A percentile compares a stretch with the other conserved stretches of the same genome.
Conservation (phyloP, 2,888 invertebrate species). For the Caenorhabditis auriculariae region DNA sequence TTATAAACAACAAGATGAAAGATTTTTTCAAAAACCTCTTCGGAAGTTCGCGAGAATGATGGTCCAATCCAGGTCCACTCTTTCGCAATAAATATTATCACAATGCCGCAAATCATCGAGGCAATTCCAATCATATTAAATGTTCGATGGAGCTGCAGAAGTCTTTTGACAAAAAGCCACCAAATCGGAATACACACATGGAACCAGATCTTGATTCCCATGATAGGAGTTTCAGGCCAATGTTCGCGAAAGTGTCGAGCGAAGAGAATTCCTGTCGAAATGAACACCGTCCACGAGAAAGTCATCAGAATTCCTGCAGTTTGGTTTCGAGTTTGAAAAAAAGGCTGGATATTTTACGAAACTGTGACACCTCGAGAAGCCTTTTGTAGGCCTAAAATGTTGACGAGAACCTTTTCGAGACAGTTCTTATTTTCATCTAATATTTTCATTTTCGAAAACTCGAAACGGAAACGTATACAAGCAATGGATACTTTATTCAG, state of each 20-base stretch:
- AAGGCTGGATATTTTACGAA: too few relatives aligned
- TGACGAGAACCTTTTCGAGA: too few relatives aligned
- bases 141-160: constrained; percentile 30
- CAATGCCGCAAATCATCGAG: constrained; percentile 35
- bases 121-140: constrained; percentile 40
- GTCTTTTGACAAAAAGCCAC: background rate
- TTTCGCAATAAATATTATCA: constrained; percentile 36
- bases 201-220: constrained; percentile 42
- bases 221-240: constrained; percentile 31
- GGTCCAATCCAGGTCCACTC: constrained; percentile 47
- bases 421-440: too few relatives aligned
- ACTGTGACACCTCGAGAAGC: too few relatives aligned
- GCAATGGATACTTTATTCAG: too few relatives aligned
- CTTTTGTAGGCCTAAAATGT: too few relatives aligned
- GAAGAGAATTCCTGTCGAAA: constrained; percentile 38
- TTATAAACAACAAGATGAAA: too few relatives aligned
- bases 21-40: too few relatives aligned
- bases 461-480: too few relatives aligned
- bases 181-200: too few relatives aligned
- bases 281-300: constrained; percentile 30
- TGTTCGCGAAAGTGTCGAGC: constrained; percentile 38
- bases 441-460: too few relatives aligned
- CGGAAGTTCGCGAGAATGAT: constrained; percentile 14
- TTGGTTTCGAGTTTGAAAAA: too few relatives aligned
- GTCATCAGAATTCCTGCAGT: constrained; percentile 39